These are phyloP conservation scores for Drosophila aff. DNA, from an alignment of 1,140 invertebrate genomes.

Conservation along the genomic window DNA sequence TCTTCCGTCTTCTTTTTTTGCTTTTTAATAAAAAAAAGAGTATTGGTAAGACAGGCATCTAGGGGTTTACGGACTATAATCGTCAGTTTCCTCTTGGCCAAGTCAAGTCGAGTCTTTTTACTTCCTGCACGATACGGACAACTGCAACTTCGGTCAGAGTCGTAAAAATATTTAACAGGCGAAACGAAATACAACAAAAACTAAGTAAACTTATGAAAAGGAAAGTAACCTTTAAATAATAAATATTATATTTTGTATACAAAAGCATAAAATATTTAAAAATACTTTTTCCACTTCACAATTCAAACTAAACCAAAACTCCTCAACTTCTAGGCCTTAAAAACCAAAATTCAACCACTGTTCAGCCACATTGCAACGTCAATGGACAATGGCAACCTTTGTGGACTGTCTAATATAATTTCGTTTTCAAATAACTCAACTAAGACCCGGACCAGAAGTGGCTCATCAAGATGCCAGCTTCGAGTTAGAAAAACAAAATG, in stretches of 20 bases:
- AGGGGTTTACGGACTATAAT: slow-evolving; percentile 66
- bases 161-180: neutral
- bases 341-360: neutral
- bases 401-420: slow-evolving; percentile 72
- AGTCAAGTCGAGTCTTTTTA: slow-evolving; percentile 69
- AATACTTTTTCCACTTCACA: neutral
- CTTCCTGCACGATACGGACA: slow-evolving; percentile 69
- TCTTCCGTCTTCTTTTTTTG: slow-evolving; percentile 37
- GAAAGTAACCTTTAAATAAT: neutral
- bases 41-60: slow-evolving; percentile 27
- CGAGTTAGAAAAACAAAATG: slow-evolving; percentile 78
- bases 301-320: neutral
- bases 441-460: slow-evolving; percentile 58
- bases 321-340: too few species aligned
- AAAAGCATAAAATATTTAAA: too few species aligned
- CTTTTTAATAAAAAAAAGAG: neutral
- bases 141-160: slow-evolving; percentile 16
- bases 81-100: slow-evolving; percentile 77
- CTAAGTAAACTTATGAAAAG: neutral
- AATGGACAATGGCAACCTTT: slow-evolving; percentile 15
- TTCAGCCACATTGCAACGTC: slow-evolving; percentile 21
- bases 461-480: slow-evolving; percentile 72
- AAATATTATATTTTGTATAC: neutral
- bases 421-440: slow-evolving; percentile 76
- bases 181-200: neutral